Percentiles rank a stretch among this genome's conserved stretches.
These are phyloP conservation scores for Sternarchorhynchus goeldii DNA, from an alignment of 2,797 vertebrate species.

Conservation along the genomic window DNA sequence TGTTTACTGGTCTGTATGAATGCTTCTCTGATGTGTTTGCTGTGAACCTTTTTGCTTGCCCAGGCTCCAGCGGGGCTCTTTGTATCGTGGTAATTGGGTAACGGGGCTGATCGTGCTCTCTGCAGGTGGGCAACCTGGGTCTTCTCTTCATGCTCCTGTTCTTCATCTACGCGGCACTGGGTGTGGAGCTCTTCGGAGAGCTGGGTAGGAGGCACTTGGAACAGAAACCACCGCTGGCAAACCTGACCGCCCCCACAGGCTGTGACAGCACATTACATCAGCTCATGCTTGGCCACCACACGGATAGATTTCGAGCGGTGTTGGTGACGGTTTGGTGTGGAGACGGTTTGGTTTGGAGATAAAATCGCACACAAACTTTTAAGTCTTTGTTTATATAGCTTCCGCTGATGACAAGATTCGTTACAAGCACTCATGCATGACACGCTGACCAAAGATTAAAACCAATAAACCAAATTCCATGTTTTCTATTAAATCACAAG, in stretches of 20 bases:
- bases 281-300: neutral
- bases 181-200: conserved; percentile 95
- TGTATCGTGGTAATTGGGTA: conserved; percentile 38
- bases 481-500: too few relatives aligned
- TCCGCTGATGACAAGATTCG: too few relatives aligned
- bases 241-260: neutral
- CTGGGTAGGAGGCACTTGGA: conserved; percentile 77
- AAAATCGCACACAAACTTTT: too few relatives aligned
- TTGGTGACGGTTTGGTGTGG: too few relatives aligned
- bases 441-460: too few relatives aligned
- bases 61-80: neutral
- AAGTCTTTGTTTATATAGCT: too few relatives aligned
- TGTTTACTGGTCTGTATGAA: neutral
- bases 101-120: conserved; percentile 37
- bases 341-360: too few relatives aligned
- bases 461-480: too few relatives aligned
- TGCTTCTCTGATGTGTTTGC: conserved; percentile 10
- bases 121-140: conserved; percentile 93
- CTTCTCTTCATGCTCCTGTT: conserved; percentile 97
- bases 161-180: conserved; percentile 96
- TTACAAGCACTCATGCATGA: too few relatives aligned
- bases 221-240: neutral
- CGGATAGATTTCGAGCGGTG: neutral
- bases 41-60: conserved; percentile 4
- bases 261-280: neutral